Evolutionary conservation across 1,140 invertebrate genomes (phyloP), one percentile per base, ranked within the genome.

Genomic region (Drosophila virilis): DNA sequence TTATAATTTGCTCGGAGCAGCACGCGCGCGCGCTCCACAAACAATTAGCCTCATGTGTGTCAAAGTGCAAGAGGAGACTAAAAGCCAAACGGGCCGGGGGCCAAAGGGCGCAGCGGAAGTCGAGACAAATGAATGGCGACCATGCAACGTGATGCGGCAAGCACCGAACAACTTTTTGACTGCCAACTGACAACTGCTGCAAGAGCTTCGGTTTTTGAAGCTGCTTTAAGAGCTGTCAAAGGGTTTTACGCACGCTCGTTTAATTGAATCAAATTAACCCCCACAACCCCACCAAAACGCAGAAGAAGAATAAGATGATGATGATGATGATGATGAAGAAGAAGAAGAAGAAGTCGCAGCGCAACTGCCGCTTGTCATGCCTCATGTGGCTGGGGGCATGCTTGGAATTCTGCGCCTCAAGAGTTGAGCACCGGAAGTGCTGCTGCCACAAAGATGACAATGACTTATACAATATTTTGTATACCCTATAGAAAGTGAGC

Each of bases 201-300:
- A 38, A 15, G 33, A 50, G 48, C 17, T 46, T 32, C 67, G 45
- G 33, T 22, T 64, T 61, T 52, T 13, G 33, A 8, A 13, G 58
- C 54, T 35, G 35, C 42, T 70, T 48, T 60, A 75, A 75, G 73
- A 58, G 60, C 52, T 75, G 73, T 66, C 74, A 77, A 73, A 77
- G 62, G 62, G 74, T 52, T 73, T 60, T 65, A 72, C 69, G 69
- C 69, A 66, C 69, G 62, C 69, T 74, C 68, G 43, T 70, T 88
- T 89, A 88, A 88, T 88, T 88, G 80, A 88, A 88, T 89, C 74
- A 71, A 84, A 89, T 88, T 89, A 89, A 88, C 77, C 83, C 79
- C 68, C 60, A 72, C 59, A 78, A 72, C 70, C 60, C 52, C 71
- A 66, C 12, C 43, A 35, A 59, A 48, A 6, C 32, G 10, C 22